Evolutionary conservation across 2,113 vertebrate species (phyloP), one percentile per base, ranked within the genome.

Genomic region (Clarias gariepinus): DNA sequence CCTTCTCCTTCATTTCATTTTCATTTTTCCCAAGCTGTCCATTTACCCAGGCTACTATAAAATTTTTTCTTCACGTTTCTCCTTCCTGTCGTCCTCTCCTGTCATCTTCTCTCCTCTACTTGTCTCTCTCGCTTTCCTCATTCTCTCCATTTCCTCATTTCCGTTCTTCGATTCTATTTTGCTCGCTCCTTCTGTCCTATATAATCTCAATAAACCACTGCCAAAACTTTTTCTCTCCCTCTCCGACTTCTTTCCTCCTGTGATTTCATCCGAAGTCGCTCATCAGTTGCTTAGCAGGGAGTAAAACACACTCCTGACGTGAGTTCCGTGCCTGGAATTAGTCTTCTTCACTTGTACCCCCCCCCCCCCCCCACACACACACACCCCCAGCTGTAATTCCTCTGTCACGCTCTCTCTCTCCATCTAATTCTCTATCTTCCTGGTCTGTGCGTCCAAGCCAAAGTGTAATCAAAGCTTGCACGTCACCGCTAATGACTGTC

Each of bases 381-480:
- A 1, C 19, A 3, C 21, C 53, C n/a, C 30, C 84, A 0, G 52
- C 73, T 63, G 30, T 77, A 63, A 55, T 77, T 76, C 74, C 55
- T 82, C 60, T 77, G 53, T 88, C 79, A 73, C 58, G n/a, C 66
- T 66, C 66, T 76, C n/a, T 55, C 10, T 60, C 58, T 76, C 81
- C 78, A 7, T 80, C 28, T 55, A 21, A 79, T 79, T 68, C 61
- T 25, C 41, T 28, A 13, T 81, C 60, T 18, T 84, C 58, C 64
- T 87, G 76, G 71, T 83, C 82, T 61, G 83, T 80, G 58, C 30
- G 36, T 84, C 74, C 55, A 71, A 66, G 82, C 47, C 47, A 64
- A 87, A 89, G 61, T 83, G 73, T 77, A 89, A 81, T 86, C 64
- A 86, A 81, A 66, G 85, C 66, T 61, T 60, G 30, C 21, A 25